Evolutionary conservation across 23 tunicate species (phyloP), one percentile per base, ranked within the genome.

Genomic region (Styela plicata): DNA sequence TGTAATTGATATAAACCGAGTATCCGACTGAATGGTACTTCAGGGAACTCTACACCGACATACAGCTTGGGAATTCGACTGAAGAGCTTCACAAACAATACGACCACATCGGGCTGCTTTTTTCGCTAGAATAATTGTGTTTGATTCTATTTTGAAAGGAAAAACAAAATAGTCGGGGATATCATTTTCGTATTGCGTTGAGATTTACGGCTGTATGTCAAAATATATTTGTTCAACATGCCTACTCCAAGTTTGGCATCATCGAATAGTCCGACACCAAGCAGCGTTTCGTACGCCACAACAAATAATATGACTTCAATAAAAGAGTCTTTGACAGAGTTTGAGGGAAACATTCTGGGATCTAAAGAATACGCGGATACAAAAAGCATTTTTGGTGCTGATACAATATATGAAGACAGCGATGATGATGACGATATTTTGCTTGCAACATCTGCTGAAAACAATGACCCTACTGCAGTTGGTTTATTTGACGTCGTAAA

Each of bases 401-500:
- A 76, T 21, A 76, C 81, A 7, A 24, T 76, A 22, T 22, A 23
- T n/a, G 88, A 89, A 24, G 94, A 89, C 69, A 83, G 82, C 75
- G 91, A 87, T 24, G 57, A 44, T 44, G 93, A 88, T 30, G 94
- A 89, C 36, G 94, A 89, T 27, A 85, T 74, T 23, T 34, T 89
- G 33, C 62, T 89, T 71, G 81, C 82, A 85, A 71, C 88, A 74
- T 84, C 88, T 36, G 88, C 85, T 28, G 83, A 84, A 31, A 31
- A 37, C 52, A 70, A 33, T 31, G 80, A 74, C 33, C 52, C 74
- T 53, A 82, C 78, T 0, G 63, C 18, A 28, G 85, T 86, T 3
- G 97, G 97, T 17, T 52, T 91, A 44, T 91, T 91, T 44, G 97
- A 91, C 73, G 91, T 86, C 26, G 97, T 91, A 2, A 91, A 91